A percentile compares a stretch with the other conserved stretches of the same genome.
Conservation (phyloP, 2,797 vertebrate species). For the Sphaeramia orbicularis region DNA sequence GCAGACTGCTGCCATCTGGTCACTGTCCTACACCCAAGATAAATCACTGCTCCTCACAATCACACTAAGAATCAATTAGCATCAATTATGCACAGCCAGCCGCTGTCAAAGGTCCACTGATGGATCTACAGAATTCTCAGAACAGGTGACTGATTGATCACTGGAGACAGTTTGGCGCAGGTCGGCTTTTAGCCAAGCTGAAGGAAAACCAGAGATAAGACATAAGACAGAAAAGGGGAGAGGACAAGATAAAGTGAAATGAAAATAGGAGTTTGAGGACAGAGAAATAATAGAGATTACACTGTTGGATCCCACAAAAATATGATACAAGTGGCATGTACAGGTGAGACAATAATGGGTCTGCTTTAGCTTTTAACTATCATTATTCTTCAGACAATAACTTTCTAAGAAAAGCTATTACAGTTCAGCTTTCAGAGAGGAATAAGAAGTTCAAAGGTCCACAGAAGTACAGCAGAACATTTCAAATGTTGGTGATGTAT, state of each 20-base stretch:
- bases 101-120: conserved; percentile 38
- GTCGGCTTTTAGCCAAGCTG: conserved; percentile 38
- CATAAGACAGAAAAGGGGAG: conserved; percentile 16
- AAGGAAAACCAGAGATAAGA: conserved; percentile 9
- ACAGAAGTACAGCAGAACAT: background rate
- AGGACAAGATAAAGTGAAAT: background rate
- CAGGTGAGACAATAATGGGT: conserved; percentile 24
- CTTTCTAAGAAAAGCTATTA: background rate
- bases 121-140: conserved; percentile 41
- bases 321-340: conserved; percentile 8
- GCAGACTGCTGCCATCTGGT: conserved; percentile 77
- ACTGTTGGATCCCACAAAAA: conserved; percentile 11
- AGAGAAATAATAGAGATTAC: conserved; percentile 13
- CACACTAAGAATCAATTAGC: conserved; percentile 69
- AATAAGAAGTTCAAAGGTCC: conserved; percentile 1
- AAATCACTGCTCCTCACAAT: conserved; percentile 70
- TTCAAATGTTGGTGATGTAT: conserved; percentile 18
- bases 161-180: conserved; percentile 30
- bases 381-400: conserved; percentile 12
- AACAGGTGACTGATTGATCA: conserved; percentile 70
- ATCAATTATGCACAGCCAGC: conserved; percentile 66
- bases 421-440: background rate
- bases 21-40: conserved; percentile 66
- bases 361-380: conserved; percentile 30
- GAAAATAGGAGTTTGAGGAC: background rate